A percentile compares a stretch with the other conserved stretches of the same genome.
Conservation (phyloP, 2,797 vertebrate species). For the Ispidina lecontei region DNA sequence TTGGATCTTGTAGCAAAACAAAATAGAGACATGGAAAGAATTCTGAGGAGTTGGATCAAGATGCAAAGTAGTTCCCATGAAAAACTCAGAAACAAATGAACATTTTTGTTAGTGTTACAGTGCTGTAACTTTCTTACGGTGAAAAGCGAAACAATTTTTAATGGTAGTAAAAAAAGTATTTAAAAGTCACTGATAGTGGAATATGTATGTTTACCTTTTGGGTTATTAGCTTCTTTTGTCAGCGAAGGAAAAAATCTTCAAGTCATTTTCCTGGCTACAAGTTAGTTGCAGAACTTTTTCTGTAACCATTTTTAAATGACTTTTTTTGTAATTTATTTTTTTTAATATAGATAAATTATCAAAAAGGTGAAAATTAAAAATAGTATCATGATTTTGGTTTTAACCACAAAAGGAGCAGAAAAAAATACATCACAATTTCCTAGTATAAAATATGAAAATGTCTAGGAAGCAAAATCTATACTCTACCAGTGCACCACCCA, state of each 20-base stretch:
- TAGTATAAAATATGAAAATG: not conserved
- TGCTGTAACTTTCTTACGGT: not conserved
- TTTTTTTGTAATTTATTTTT: not conserved
- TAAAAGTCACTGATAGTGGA: not conserved
- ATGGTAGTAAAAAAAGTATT: not conserved
- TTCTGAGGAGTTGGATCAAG: not conserved
- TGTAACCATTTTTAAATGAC: not conserved
- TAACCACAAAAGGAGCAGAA: not conserved
- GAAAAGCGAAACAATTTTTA: not conserved
- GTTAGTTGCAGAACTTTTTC: not conserved
- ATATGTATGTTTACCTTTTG: not conserved
- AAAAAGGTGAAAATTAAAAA: conserved; percentile 6
- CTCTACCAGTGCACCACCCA: not conserved
- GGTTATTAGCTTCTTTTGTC: not conserved
- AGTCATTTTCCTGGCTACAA: not conserved
- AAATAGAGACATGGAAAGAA: conserved; percentile 47
- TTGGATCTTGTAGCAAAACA: conserved; percentile 36
- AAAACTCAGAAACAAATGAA: not conserved
- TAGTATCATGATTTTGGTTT: not conserved
- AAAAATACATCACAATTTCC: not conserved
- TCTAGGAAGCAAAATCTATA: not conserved
- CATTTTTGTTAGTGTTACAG: not conserved
- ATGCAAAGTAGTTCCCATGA: conserved; percentile 10
- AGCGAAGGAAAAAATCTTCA: not conserved
- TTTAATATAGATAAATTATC: not conserved